Evolutionary conservation across 2,888 invertebrate genomes (phyloP).

Genomic region (Drosophila aldrichi): DNA sequence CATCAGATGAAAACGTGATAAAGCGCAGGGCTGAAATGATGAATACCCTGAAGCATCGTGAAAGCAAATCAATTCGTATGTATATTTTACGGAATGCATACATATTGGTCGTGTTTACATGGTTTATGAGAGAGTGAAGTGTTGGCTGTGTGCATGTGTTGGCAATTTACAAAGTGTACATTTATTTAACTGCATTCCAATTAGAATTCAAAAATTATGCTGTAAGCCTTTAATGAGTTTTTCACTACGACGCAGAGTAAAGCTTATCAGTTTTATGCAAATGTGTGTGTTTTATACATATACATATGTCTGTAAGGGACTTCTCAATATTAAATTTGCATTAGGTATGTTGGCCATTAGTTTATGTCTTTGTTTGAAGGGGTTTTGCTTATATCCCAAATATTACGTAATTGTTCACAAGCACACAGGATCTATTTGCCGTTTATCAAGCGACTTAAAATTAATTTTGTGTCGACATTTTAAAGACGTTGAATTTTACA

Average conservation of each 20-base stretch:
- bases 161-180: neutral
- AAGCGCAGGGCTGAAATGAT: conserved; percentile 9
- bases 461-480: conserved; percentile 39
- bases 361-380: neutral
- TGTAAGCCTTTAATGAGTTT: conserved; percentile 31
- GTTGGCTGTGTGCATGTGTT: neutral
- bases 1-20: conserved; percentile 31
- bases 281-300: neutral
- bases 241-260: conserved; percentile 11
- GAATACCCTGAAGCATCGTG: conserved; percentile 14
- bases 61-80: conserved; percentile 60
- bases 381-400: conserved; percentile 12
- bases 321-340: conserved; percentile 13
- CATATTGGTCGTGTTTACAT: conserved; percentile 11
- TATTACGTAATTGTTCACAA: conserved; percentile 36
- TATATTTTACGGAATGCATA: conserved; percentile 14
- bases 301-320: neutral
- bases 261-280: conserved; percentile 19
- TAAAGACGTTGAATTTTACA: conserved; percentile 28
- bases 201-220: conserved; percentile 23
- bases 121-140: neutral
- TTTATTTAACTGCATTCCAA: conserved; percentile 11
- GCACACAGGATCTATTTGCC: conserved; percentile 10
- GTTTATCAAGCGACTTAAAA: conserved; percentile 29
- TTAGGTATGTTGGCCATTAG: conserved; percentile 1